Evolutionary conservation across 2,888 invertebrate species (phyloP), one percentile per base, ranked within the genome.

Genomic region (Bhutanitis thaidina): DNA sequence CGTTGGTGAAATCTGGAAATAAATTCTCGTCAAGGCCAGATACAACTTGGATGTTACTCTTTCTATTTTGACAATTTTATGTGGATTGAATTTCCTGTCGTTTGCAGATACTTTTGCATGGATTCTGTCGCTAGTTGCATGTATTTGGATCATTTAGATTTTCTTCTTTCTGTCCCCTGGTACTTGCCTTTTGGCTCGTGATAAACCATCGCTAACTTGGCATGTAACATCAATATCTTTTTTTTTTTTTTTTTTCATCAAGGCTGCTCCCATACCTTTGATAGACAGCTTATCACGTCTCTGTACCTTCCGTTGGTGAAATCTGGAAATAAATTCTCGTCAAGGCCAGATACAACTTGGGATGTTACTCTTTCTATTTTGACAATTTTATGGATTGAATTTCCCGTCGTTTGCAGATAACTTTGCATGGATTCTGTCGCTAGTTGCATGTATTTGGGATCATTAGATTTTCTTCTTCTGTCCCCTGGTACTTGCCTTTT

Each of bases 211-310:
- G 9, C 7, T 35, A 41, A 14, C 43, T 35, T 13, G 53, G 38
- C 72, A 72, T 1, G 43, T 43, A 0, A 67, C 66, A 2, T 53
- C 43, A n/a, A 68, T 61, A 43, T 90, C 71, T 56, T 77, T 75
- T 0, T 75, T 77, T 0, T 68, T 56, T 12, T 91, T 35, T 93
- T 77, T 0, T 68, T 56, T 12, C 91, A 34, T 93, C 93, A 93
- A 0, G 88, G 77, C 46, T 80, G 83, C 15, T 91, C 89, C 92
- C 91, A 93, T 32, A 93, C 79, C 27, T 72, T 59, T 16, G 91
- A 77, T 27, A 74, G 54, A 57, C 92, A 92, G 13, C 43, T 52
- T 5, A 63, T 40, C 20, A 62, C 59, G 44, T 65, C 53, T 13
- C 49, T 32, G 55, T 29, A 48, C 74, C 74, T 34, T 60, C 60